Conservation (phyloP, 1,140 invertebrate species). For the Drosophila fuyamai region DNA sequence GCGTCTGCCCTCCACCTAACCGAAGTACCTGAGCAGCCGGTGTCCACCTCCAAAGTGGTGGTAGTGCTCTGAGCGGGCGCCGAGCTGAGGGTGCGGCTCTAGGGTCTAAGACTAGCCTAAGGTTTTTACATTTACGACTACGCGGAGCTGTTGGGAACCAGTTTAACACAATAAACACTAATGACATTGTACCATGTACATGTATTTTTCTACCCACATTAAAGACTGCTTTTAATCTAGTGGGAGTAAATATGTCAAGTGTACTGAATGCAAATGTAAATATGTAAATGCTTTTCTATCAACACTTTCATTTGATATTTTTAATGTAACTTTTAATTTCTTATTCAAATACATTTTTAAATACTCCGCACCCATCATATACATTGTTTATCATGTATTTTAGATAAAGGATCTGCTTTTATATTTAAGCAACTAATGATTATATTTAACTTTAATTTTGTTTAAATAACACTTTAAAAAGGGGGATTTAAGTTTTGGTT, state of each 20-base stretch:
- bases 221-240: not conserved
- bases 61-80: constrained; percentile 54
- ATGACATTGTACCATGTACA: constrained; percentile 34
- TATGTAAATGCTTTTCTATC: too few relatives aligned
- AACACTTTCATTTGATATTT: too few relatives aligned
- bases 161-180: constrained; percentile 1
- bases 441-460: too few relatives aligned
- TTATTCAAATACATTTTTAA: too few relatives aligned
- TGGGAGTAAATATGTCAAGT: not conserved
- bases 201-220: constrained; percentile 11
- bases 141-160: not conserved
- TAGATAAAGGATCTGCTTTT: too few relatives aligned
- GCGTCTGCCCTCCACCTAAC: constrained; percentile 8
- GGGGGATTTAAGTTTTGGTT: too few relatives aligned
- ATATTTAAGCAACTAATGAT: too few relatives aligned
- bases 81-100: not conserved
- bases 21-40: constrained; percentile 58
- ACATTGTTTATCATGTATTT: too few relatives aligned
- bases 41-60: constrained; percentile 69
- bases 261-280: too few relatives aligned
- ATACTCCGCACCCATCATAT: too few relatives aligned
- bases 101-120: constrained; percentile 29
- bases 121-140: constrained; percentile 1
- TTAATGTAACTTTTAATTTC: too few relatives aligned
- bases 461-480: too few relatives aligned